Conservation (phyloP, 2,797 vertebrate genomes). For the Pyrrhura leucotis region DNA sequence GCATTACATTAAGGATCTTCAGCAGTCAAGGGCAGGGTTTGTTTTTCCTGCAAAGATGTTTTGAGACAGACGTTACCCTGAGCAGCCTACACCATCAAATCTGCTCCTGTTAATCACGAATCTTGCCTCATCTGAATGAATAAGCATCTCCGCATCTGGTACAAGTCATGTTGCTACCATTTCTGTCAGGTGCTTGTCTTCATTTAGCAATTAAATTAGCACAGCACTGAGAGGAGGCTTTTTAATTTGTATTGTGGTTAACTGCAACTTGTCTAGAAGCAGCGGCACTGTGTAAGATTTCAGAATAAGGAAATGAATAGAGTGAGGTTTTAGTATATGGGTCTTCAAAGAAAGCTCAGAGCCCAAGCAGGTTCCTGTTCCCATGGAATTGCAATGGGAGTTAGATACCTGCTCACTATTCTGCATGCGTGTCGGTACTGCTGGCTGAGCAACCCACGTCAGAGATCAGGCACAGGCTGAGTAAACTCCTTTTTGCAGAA, state of each 20-base stretch:
- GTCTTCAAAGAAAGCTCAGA: background rate
- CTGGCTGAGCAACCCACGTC: background rate
- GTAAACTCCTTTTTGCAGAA: background rate
- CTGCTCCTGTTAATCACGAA: slow-evolving; percentile 8
- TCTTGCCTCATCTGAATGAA: slow-evolving; percentile 36
- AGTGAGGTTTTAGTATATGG: background rate
- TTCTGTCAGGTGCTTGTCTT: slow-evolving; percentile 30
- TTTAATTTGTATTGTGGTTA: background rate
- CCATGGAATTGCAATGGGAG: background rate
- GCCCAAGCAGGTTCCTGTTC: background rate
- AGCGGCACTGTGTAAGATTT: background rate
- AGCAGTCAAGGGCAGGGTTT: background rate
- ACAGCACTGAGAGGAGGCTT: background rate
- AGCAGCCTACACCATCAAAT: slow-evolving; percentile 26
- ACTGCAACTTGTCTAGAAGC: background rate
- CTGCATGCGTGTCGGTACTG: too few relatives aligned
- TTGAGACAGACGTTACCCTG: background rate
- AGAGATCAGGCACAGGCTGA: background rate
- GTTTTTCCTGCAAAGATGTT: background rate
- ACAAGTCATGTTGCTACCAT: slow-evolving; percentile 13
- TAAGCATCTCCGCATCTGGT: slow-evolving; percentile 40
- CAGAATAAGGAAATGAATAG: background rate
- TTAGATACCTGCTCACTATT: background rate
- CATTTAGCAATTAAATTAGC: slow-evolving; percentile 42
- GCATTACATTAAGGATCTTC: background rate